Base-by-base conservation (phyloP, 2,113 vertebrate genomes). In the Clupea harengus region DNA sequence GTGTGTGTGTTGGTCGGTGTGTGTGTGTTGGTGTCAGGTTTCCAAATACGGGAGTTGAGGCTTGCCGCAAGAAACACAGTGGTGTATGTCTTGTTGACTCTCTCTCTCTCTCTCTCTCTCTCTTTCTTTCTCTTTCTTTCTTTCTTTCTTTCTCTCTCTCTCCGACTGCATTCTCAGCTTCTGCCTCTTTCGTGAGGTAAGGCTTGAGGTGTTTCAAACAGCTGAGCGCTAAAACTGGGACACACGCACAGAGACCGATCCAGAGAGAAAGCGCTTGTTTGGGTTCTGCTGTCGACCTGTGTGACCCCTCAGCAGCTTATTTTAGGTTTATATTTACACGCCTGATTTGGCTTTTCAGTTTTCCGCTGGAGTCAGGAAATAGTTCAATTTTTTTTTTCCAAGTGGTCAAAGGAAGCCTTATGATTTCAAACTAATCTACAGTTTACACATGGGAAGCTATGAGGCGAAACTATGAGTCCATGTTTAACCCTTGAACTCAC, bases 1-100 rank as follows among this genome's bases (percentile, higher is more conserved):
- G 50, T 86, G 81, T 81, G 57, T 39, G 5, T 87, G 64, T 54
- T 72, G 81, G 57, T 80, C 15, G 84, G 81, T 81, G 80, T 87
- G 54, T 78, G 57, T 22, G 9, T 57, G 7, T 46, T 7, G 47
- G 49, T 67, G 81, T 72, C 64, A 72, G 25, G 25, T 72, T 72
- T 28, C 64, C 64, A 72, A 72, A 72, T 72, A 72, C 25, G 64
- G 28, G 64, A 3, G 8, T 28, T 72, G n/a, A 32, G 25, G 9
- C 64, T 72, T 28, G 25, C 64, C 28, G 0, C 8, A 8, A 72
- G 64, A 72, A 72, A 25, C 64, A 72, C 11, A 11, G 25, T n/a
- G 60, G 0, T 28, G 64, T 32, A 32, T 72, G 7, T 72, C 25
- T 72, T 72, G 10, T 28, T 72, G 22, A 7, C 25, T 13, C 9